Evolutionary conservation across 2,888 invertebrate genomes (phyloP).

Genomic region (Diarsia dahlii): DNA sequence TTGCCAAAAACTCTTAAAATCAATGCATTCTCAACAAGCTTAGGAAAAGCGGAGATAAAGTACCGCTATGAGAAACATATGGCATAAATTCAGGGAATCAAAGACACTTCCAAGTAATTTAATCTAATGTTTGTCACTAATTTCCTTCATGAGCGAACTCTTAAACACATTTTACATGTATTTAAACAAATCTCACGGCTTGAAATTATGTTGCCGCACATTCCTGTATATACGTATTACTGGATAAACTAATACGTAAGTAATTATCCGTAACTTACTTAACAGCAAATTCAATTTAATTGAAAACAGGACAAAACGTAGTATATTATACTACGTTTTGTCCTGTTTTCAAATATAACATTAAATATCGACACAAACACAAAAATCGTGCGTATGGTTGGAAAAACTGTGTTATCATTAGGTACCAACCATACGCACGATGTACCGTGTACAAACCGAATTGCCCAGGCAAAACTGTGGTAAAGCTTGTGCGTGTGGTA

Average conservation of each 20-base stretch:
- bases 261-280: not conserved
- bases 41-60: not conserved
- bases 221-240: not conserved
- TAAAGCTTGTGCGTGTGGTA: too few relatives aligned
- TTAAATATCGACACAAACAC: not conserved
- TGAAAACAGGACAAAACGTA: not conserved
- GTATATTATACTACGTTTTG: not conserved
- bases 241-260: not conserved
- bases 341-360: too few relatives aligned
- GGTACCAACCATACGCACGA: too few relatives aligned
- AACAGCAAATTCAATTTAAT: not conserved
- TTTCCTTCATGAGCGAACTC: constrained; percentile 12
- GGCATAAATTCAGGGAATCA: not conserved
- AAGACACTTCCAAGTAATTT: not conserved
- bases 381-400: too few relatives aligned
- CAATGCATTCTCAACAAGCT: not conserved
- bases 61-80: not conserved
- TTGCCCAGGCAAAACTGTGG: too few relatives aligned
- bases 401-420: too few relatives aligned
- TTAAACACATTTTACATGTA: constrained; percentile 4
- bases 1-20: not conserved
- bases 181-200: not conserved
- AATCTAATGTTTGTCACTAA: constrained; percentile 14
- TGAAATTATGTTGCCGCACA: not conserved
- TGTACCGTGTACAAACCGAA: too few relatives aligned